Base-by-base conservation (phyloP, 2,797 vertebrate species). In the Pogoniulus pusillus region DNA sequence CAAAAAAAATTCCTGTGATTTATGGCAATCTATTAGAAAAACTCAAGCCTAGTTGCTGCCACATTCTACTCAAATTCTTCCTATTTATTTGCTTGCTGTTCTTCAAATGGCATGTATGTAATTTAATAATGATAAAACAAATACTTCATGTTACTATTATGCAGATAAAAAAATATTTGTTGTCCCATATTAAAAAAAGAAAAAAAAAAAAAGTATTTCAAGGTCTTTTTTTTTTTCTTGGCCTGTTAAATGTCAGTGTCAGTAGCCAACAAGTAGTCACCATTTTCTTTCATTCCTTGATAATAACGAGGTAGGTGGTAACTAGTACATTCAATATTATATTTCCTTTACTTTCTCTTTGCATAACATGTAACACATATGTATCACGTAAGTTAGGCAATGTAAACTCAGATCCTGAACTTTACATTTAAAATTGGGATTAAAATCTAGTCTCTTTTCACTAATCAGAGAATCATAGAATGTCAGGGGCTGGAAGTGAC, bases 21-120 rank as follows among this genome's bases (percentile, higher is more conserved):
- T 70, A 54, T 65, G n/a, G n/a, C 76, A 73, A 45, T 69, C 94
- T 93, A 87, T 95, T 72, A 83, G 30, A 93, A 97, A 94, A 96
- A 85, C 43, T 87, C 53, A 69, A 32, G 87, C 27, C 57, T 91
- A 68, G 9, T 77, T 84, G 75, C 11, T 66, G 6, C 64, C 86
- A 53, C 77, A 74, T 66, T 35, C 19, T 70, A 24, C 94, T 94
- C 78, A 58, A 83, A 72, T 65, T 49, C 6, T 62, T 73, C 26
- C 10, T 37, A 76, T 82, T 91, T 94, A 89, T 85, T 92, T 88
- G 30, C 7, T 54, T 79, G 39, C 16, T 77, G 18, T 55, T 87
- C 24, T 80, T 54, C 41, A 75, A 75, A n/a, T 20, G 69, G 3
- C 57, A 83, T 57, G 43, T 20, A 41, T 32, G 23, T 5, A 5